Evolutionary conservation across 2,888 invertebrate genomes (phyloP).

Genomic region (Pterostichus niger): DNA sequence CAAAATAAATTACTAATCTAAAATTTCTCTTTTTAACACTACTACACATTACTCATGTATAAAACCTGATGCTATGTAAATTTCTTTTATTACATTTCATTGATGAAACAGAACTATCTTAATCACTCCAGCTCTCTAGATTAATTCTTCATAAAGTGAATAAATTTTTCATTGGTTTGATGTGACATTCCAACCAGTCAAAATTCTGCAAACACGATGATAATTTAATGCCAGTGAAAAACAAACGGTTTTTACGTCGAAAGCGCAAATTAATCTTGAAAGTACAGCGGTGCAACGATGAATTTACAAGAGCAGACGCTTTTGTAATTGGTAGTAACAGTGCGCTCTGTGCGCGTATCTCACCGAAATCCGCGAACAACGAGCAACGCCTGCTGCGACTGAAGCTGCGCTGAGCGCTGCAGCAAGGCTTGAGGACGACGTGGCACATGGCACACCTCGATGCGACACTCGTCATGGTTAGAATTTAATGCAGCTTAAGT

Average conservation of each 20-base stretch:
- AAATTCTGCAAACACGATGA: conserved; percentile 41
- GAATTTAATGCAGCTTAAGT: conserved; percentile 59
- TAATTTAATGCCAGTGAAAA: conserved; percentile 53
- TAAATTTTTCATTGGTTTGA: conserved; percentile 49
- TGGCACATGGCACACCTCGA: conserved; percentile 15
- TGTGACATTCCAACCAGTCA: conserved; percentile 54
- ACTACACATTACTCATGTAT: conserved; percentile 25
- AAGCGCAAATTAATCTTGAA: conserved; percentile 55
- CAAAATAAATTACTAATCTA: conserved; percentile 45
- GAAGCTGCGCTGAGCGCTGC: no score
- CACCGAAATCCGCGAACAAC: no score
- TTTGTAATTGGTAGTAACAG: conserved; percentile 53
- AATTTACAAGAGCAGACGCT: conserved; percentile 63
- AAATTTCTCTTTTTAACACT: conserved; percentile 46
- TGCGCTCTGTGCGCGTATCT: no score
- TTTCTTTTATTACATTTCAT: conserved; percentile 32
- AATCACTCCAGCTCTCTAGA: conserved; percentile 33
- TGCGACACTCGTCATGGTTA: conserved; percentile 57
- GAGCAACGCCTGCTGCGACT: no score
- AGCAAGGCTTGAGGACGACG: not conserved
- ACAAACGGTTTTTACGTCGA: conserved; percentile 50
- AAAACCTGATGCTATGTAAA: conserved; percentile 12
- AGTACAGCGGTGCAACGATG: conserved; percentile 46
- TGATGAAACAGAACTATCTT: conserved; percentile 49
- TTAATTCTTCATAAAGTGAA: conserved; percentile 55